Percentiles rank a stretch among this genome's conserved stretches.
phyloP scores from a whole-genome alignment of 2,888 invertebrate genomes.

The Drosophila neutralis region DNA sequence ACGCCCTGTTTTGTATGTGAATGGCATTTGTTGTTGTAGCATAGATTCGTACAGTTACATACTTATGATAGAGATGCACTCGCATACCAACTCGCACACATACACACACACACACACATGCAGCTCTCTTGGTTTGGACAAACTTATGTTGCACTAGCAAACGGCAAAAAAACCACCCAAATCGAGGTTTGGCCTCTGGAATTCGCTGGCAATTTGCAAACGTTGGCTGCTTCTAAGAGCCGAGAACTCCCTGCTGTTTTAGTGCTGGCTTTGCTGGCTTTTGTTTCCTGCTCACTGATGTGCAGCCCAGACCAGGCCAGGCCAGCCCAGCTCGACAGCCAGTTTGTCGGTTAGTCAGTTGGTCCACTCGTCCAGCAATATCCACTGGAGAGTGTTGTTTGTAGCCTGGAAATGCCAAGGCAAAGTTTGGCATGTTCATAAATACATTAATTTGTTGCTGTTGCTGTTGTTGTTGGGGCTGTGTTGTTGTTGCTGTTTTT shows the following conservation, averaged over 20 bases:
- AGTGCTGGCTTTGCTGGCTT: constrained; percentile 57
- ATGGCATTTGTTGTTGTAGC: constrained; percentile 60
- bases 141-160: constrained; percentile 67
- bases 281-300: constrained; percentile 66
- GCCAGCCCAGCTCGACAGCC: constrained; percentile 10
- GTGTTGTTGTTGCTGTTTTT: constrained; percentile 4
- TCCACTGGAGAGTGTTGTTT: constrained; percentile 33
- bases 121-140: constrained; percentile 39
- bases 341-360: constrained; percentile 33
- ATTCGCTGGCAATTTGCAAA: constrained; percentile 73
- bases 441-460: constrained; percentile 79
- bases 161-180: constrained; percentile 28
- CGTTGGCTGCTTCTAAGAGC: constrained; percentile 12
- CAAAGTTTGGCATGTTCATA: constrained; percentile 77
- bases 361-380: constrained; percentile 16
- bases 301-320: constrained; percentile 23
- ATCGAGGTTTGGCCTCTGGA: constrained; percentile 59
- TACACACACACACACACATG: constrained; percentile 19
- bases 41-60: constrained; percentile 42
- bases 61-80: constrained; percentile 60
- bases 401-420: constrained; percentile 58
- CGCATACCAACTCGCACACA: constrained; percentile 31
- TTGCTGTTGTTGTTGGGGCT: constrained; percentile 16
- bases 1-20: constrained; percentile 82
- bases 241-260: constrained; percentile 41